Conservation (phyloP, 1,140 invertebrate genomes). For the Drosophila sp. region DNA sequence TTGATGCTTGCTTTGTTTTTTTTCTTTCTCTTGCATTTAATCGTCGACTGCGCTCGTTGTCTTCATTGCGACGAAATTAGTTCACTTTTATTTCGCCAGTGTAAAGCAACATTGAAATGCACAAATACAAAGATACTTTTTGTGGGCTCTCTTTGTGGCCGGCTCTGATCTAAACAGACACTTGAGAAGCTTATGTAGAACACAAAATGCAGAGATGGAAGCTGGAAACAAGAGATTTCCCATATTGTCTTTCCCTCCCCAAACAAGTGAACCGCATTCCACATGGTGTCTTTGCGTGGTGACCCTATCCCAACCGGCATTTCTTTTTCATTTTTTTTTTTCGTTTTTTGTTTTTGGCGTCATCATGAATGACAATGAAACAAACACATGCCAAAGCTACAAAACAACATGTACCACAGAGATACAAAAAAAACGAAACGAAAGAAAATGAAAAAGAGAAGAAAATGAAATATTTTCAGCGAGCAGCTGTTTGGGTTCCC, state of each 20-base stretch:
- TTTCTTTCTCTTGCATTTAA: too few species aligned
- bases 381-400: conserved; percentile 45
- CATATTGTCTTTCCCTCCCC: neutral
- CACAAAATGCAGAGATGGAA: neutral
- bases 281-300: conserved; percentile 41
- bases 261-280: conserved; percentile 28
- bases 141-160: too few species aligned
- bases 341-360: conserved; percentile 48
- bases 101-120: too few species aligned
- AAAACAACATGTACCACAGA: conserved; percentile 32
- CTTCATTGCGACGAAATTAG: too few species aligned
- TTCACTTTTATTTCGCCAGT: too few species aligned
- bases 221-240: conserved; percentile 11
- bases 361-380: conserved; percentile 78
- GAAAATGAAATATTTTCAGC: conserved; percentile 11
- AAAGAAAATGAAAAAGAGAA: neutral
- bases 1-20: too few species aligned
- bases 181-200: neutral
- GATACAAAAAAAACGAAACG: conserved; percentile 54
- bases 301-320: conserved; percentile 79
- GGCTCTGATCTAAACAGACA: neutral
- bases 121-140: too few species aligned
- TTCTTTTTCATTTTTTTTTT: conserved; percentile 44
- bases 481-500: conserved; percentile 75
- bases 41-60: too few species aligned